Conservation (phyloP, 2,797 vertebrate genomes). For the Nannoperca australis region DNA sequence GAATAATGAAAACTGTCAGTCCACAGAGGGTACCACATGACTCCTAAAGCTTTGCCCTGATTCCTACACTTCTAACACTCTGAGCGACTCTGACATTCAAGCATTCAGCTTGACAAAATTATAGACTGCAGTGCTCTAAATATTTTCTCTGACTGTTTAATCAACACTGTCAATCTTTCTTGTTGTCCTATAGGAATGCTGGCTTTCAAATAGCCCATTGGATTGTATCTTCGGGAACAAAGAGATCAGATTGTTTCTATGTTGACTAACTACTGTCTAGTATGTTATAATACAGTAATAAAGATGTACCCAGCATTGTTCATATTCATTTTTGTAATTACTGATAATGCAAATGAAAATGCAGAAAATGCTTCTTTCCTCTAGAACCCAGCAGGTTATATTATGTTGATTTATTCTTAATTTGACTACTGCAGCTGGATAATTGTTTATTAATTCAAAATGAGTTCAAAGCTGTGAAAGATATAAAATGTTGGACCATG, state of each 20-base stretch:
- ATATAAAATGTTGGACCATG: not conserved
- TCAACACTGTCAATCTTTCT: slow-evolving; percentile 19
- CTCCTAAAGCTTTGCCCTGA: slow-evolving; percentile 40
- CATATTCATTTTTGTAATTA: not conserved
- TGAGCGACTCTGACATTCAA: slow-evolving; percentile 19
- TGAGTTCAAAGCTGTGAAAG: not conserved
- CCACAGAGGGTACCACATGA: slow-evolving; percentile 48
- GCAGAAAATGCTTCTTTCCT: not conserved
- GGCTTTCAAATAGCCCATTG: not conserved
- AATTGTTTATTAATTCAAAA: not conserved
- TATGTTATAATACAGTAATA: not conserved
- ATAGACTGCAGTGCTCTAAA: slow-evolving; percentile 14
- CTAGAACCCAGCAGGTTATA: not conserved
- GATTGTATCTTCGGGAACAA: not conserved
- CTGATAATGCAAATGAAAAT: not conserved
- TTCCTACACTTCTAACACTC: slow-evolving; percentile 29
- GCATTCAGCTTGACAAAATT: slow-evolving; percentile 9
- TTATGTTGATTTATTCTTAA: not conserved
- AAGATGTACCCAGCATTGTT: not conserved
- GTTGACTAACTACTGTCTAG: not conserved
- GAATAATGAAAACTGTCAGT: slow-evolving; percentile 68
- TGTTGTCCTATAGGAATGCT: not conserved
- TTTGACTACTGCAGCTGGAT: not conserved
- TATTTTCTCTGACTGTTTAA: slow-evolving; percentile 18
- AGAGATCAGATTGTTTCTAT: not conserved